Evolutionary conservation across 2,113 vertebrate genomes (phyloP).

Genomic region (Sinosuthora webbiana): DNA sequence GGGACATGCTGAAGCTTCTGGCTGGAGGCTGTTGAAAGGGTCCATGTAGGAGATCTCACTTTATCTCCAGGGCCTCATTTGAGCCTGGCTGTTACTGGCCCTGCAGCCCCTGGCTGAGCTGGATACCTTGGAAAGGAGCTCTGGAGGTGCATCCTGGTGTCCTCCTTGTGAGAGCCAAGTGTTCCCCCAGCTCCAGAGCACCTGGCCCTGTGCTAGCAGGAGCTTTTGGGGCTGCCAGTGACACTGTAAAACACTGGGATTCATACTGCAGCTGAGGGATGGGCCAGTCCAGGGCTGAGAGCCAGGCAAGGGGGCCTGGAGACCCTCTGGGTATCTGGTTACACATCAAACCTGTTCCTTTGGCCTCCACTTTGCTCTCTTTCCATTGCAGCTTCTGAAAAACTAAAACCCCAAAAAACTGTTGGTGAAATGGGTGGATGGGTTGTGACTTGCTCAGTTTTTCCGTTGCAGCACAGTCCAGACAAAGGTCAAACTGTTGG

Average conservation of each 20-base stretch:
- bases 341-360: neutral
- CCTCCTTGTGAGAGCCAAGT: neutral
- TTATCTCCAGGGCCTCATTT: neutral
- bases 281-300: neutral
- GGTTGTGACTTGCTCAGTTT: neutral
- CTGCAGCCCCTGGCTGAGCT: neutral
- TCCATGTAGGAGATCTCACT: neutral
- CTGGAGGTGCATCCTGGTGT: neutral
- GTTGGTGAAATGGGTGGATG: neutral
- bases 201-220: neutral
- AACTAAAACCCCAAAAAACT: neutral
- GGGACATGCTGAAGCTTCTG: neutral
- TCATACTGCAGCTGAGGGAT: neutral
- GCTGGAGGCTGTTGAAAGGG: neutral
- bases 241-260: neutral
- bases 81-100: neutral
- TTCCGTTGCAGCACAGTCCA: neutral
- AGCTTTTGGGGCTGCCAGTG: neutral
- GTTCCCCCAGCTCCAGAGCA: neutral
- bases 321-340: neutral
- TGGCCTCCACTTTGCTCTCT: neutral
- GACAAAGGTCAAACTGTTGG: conserved; percentile 30
- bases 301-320: neutral
- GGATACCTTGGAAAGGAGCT: neutral
- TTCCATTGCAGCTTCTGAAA: neutral